phyloP scores from a whole-genome alignment of 1,140 invertebrate species.

The Drosophila arawakana region DNA sequence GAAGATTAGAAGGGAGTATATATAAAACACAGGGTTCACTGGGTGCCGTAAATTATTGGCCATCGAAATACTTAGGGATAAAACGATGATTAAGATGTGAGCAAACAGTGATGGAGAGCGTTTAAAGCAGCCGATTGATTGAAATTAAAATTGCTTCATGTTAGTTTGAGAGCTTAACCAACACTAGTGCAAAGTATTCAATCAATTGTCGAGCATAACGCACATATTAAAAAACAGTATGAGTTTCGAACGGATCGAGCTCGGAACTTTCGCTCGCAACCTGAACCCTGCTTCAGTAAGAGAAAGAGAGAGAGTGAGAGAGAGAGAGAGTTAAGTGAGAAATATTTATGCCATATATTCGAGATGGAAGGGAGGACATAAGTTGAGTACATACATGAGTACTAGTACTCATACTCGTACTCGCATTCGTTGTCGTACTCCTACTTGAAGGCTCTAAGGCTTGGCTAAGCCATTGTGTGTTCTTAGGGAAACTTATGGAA shows the following conservation, averaged over 20 bases:
- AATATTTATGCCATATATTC: conserved; percentile 38
- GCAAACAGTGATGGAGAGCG: conserved; percentile 39
- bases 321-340: conserved; percentile 65
- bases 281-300: conserved; percentile 62
- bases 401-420: conserved; percentile 10
- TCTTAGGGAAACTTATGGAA: conserved; percentile 13
- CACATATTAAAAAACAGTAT: conserved; percentile 60
- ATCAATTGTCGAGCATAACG: conserved; percentile 59
- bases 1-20: conserved; percentile 27
- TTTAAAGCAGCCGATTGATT: conserved; percentile 38
- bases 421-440: conserved; percentile 10
- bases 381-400: conserved; percentile 16
- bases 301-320: conserved; percentile 59
- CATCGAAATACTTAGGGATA: conserved; percentile 49
- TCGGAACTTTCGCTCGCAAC: conserved; percentile 73
- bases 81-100: conserved; percentile 24
- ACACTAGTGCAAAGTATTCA: conserved; percentile 46
- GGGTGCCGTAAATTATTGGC: conserved; percentile 65
- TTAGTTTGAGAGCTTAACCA: conserved; percentile 8
- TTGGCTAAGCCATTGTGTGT: conserved; percentile 22
- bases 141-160: conserved; percentile 9
- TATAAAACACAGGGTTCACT: conserved; percentile 60
- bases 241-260: conserved; percentile 81
- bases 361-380: not conserved
- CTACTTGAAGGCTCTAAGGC: conserved; percentile 17